Base-by-base conservation (phyloP, 1,140 invertebrate species). In the Heliconius himera region DNA sequence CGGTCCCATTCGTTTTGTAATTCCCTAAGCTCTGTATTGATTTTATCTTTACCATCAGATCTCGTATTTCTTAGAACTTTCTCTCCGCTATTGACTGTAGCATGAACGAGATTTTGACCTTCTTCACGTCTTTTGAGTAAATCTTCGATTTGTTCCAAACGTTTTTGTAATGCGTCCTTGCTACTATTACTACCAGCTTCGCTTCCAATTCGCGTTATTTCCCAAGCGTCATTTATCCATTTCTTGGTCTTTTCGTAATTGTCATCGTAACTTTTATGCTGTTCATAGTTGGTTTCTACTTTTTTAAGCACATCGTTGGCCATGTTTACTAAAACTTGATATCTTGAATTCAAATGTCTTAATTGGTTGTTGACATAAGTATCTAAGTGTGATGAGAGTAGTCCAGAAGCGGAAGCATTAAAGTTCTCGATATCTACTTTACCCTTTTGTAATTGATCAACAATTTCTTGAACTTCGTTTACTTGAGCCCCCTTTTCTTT, bases 251-350 rank as follows among this genome's bases (percentile, higher is more conserved):
- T 98, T 3, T 95, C 95, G 80, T 98, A 96, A 88, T 97, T 97
- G 46, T 96, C 95, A 80, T 97, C 96, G 89, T 98, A 99, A 83
- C 97, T 96, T 82, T 97, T 95, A 93, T 99, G 98, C 88, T 99
- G 98, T 82, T 98, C 97, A 18, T 96, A 96, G 90, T 99, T 99
- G 0, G 97, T 98, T 94, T 99, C 97, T 16, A 99, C 97, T 93
- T 99, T 99, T 85, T 98, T 98, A 38, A 99, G 89, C 0, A 99
- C 98, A 94, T 99, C 98, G 93, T 98, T 99, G 1, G 97, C 98
- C 82, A 98, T 95, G 89, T 99, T 98, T 0, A 98, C 95, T 88
- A 98, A 96, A 0, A 98, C 97, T 95, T 98, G 97, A 90, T 99
- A 99, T 84, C 98, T 96, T 0, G 98, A 98, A 88, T 98, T 98